Base-by-base conservation (phyloP, 2,113 vertebrate species). In the Osmerus eperlanus region DNA sequence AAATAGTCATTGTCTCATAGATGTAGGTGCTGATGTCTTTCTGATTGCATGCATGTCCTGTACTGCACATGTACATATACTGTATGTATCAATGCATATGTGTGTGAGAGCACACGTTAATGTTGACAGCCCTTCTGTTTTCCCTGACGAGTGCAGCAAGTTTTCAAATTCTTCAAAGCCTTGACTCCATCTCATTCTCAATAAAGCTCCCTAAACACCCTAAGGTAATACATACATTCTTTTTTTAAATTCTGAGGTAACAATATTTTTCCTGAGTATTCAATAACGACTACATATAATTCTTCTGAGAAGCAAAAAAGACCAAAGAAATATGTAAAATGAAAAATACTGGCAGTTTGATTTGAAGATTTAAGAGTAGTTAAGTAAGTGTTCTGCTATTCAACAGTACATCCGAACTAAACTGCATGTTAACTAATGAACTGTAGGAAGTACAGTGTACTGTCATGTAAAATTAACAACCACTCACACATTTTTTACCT, bases 241-340 rank as follows among this genome's bases (percentile, higher is more conserved):
- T 86, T 91, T 88, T 66, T 73, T 67, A 51, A 19, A 54, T 88
- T 90, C 81, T 90, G 93, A 96, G 94, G 93, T 96, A 94, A 94
- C 91, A 91, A 88, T 89, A 90, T 85, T 92, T 88, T 95, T 96
- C 95, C 95, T 96, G 95, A 97, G 95, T 95, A 91, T 92, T 94
- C 87, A 92, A 85, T 94, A 89, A 91, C 85, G 71, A 91, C 79
- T 80, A 83, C 90, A 88, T 93, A 93, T 91, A 86, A 83, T 93
- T 81, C 75, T 83, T 85, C 83, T 79, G 52, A 84, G 79, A 84
- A 67, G 79, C 75, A 11, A 85, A 87, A 83, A 87, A 84, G 69
- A 88, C n/a, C 84, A 87, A 74, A 77, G 75, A 83, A 81, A 81
- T 14, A 68, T 28, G 3, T 60, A 41, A 63, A 28, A 65, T 79